phyloP scores from a whole-genome alignment of 2,888 invertebrate genomes.

The Teleiodes luculella region DNA sequence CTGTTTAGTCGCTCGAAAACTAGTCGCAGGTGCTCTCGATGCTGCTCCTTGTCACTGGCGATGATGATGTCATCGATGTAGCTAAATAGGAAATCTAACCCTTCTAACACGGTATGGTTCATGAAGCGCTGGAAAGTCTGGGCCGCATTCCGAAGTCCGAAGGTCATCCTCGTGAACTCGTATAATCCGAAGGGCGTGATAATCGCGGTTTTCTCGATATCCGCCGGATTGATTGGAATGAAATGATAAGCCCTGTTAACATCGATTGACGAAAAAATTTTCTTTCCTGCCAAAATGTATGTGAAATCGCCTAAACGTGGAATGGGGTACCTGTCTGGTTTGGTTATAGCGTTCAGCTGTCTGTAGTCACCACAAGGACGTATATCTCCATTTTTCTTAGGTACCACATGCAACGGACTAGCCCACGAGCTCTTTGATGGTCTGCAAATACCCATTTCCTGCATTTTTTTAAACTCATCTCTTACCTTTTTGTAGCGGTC shows the following conservation, averaged over 20 bases:
- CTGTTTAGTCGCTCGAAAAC: slow-evolving; percentile 18
- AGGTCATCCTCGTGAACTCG: slow-evolving; percentile 31
- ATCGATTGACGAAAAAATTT: slow-evolving; percentile 33
- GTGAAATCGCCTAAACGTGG: slow-evolving; percentile 4
- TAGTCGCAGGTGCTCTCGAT: slow-evolving; percentile 18
- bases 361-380: slow-evolving; percentile 35
- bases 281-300: slow-evolving; percentile 23
- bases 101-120: slow-evolving; percentile 22
- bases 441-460: slow-evolving; percentile 12
- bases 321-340: slow-evolving; percentile 12
- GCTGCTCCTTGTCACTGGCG: slow-evolving; percentile 15
- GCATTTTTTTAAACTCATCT: slow-evolving; percentile 14
- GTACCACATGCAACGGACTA: slow-evolving; percentile 7
- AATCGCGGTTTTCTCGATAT: slow-evolving; percentile 44
- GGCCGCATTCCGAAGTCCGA: slow-evolving; percentile 36
- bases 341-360: slow-evolving; percentile 10
- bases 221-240: slow-evolving; percentile 36
- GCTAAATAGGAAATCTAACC: slow-evolving; percentile 27
- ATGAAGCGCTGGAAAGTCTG: slow-evolving; percentile 36
- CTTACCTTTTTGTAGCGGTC: slow-evolving; percentile 13
- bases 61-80: slow-evolving; percentile 39
- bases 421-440: slow-evolving; percentile 14
- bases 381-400: slow-evolving; percentile 6
- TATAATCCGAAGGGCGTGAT: slow-evolving; percentile 24
- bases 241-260: slow-evolving; percentile 18